Base-by-base conservation (phyloP, 2,797 vertebrate species). In the Oophaga sylvatica region DNA sequence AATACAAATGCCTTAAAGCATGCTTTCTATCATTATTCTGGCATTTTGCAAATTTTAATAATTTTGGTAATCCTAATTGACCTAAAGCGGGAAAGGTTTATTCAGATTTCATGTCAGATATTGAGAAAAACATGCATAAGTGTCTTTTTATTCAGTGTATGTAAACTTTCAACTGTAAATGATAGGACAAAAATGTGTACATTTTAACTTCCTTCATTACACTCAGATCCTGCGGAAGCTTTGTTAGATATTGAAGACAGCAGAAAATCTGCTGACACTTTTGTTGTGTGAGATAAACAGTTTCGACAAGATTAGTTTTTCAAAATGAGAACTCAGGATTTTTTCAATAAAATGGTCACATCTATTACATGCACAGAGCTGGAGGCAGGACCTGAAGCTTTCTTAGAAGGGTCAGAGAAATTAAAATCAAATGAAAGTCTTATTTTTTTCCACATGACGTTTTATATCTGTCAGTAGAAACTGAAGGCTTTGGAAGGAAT, bases 301-400 rank as follows among this genome's bases (percentile, higher is more conserved):
- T 78, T 85, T 45, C 41, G 78, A 63, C 62, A 85, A 85, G 41
- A 78, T 85, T 78, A 78, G 83, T 78, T 77, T 85, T 85, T 57
- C 83, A 84, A 84, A 84, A 60, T 60, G 83, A 84, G 83, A 85
- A 79, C 22, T 85, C 73, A 29, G 59, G 73, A 63, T 78, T 77
- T 85, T 76, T 85, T 57, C 60, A 85, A 85, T 85, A 85, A 77
- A 67, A 65, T 57, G 13, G 60, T 35, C 53, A 78, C 83, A 68
- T 56, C 75, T n/a, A 53, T 67, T 85, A 35, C 56, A 57, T 62
- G 26, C 57, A 45, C 16, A 3, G 71, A 63, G 26, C 83, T 84
- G 59, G 7, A 84, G 70, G 71, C 70, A 76, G 56, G 16, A 73
- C 59, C 29, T 26, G 75, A 2, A 62, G 82, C 82, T 75, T 62